These are phyloP conservation scores for Acrossocheilus wenchowensis DNA, from an alignment of 2,797 vertebrate genomes.

Conservation along the genomic window DNA sequence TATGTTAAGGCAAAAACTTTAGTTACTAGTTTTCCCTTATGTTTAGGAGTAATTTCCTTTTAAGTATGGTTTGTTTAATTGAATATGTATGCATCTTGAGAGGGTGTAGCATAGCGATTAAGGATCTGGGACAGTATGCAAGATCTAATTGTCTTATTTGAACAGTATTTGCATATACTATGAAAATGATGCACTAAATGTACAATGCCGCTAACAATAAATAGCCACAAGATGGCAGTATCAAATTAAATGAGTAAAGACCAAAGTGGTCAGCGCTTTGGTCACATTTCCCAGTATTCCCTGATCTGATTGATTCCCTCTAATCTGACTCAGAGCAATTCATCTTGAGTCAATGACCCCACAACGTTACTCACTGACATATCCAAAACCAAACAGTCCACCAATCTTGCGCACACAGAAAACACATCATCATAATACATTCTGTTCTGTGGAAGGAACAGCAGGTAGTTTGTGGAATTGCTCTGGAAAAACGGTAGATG, in stretches of 20 bases:
- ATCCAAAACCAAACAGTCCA: slow-evolving; percentile 6
- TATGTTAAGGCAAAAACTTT: background rate
- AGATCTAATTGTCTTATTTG: background rate
- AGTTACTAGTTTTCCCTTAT: background rate
- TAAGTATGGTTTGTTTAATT: background rate
- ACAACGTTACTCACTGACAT: background rate
- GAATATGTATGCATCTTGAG: background rate
- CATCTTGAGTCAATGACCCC: background rate
- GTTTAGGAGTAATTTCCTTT: background rate
- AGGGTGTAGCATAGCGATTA: background rate
- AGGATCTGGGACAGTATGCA: background rate
- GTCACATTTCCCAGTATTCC: background rate
- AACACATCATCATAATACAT: background rate
- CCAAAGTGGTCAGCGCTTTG: background rate
- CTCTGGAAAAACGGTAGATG: background rate
- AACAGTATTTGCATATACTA: background rate
- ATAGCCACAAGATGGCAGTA: slow-evolving; percentile 41
- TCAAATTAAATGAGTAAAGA: slow-evolving; percentile 4
- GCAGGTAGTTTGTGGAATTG: slow-evolving; percentile 13
- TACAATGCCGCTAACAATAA: background rate
- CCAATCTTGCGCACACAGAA: background rate
- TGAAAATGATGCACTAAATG: background rate
- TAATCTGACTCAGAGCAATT: background rate
- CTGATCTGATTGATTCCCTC: background rate
- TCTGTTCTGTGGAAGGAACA: slow-evolving; percentile 8